Conservation (phyloP, 2,888 invertebrate species). For the Altica lythri region DNA sequence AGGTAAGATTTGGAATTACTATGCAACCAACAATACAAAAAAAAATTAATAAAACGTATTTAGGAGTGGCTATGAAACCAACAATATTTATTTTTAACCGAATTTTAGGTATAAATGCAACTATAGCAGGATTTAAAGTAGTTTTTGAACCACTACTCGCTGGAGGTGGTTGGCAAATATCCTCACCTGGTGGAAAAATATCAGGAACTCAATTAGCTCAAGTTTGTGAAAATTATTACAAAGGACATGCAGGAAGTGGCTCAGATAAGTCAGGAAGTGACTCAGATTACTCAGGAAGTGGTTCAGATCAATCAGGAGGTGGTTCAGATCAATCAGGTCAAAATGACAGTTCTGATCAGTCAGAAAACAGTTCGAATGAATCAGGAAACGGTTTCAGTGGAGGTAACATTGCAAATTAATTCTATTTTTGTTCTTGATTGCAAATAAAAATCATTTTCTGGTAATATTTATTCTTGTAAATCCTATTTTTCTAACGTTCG, state of each 20-base stretch:
- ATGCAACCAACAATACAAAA: too few relatives aligned
- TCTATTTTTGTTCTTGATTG: too few relatives aligned
- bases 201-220: not conserved
- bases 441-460: too few relatives aligned
- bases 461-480: too few relatives aligned
- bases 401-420: too few relatives aligned
- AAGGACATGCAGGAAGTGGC: not conserved
- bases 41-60: too few relatives aligned
- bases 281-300: not conserved
- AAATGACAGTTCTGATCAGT: too few relatives aligned
- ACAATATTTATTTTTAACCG: not conserved
- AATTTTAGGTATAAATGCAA: slow-evolving; percentile 13
- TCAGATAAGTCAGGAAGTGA: not conserved
- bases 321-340: not conserved
- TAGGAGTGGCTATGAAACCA: not conserved
- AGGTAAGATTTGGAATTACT: slow-evolving; percentile 19
- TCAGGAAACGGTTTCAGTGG: too few relatives aligned
- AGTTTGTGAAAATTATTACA: not conserved
- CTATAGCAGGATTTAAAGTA: slow-evolving; percentile 6
- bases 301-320: not conserved
- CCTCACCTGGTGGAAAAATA: too few relatives aligned
- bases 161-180: not conserved
- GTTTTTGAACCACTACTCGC: slow-evolving; percentile 5
- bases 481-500: too few relatives aligned
- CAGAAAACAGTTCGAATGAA: too few relatives aligned